phyloP scores from a whole-genome alignment of 2,888 invertebrate genomes.

The Chloroclysta siterata region DNA sequence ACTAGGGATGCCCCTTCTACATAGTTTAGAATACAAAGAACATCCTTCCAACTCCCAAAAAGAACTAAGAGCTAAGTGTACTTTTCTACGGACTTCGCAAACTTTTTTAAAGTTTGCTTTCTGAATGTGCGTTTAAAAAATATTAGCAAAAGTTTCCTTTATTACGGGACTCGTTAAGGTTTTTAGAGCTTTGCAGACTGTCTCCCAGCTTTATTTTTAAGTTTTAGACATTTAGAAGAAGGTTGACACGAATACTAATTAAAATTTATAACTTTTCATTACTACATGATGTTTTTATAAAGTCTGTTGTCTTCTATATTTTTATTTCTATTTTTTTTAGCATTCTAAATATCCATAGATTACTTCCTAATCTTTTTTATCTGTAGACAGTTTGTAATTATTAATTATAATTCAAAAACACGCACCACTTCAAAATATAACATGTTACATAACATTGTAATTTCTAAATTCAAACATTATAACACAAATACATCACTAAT shows the following conservation, averaged over 20 bases:
- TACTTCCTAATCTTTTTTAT: no score
- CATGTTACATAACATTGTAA: neutral
- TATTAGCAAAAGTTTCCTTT: slow-evolving; percentile 40
- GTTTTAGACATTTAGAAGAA: slow-evolving; percentile 13
- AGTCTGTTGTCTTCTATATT: neutral
- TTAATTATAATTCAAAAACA: no score
- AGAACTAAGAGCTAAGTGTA: slow-evolving; percentile 17
- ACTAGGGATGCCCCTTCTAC: slow-evolving; percentile 45
- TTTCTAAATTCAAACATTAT: neutral
- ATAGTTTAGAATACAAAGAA: slow-evolving; percentile 19
- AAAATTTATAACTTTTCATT: neutral
- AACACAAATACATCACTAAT: slow-evolving; percentile 29
- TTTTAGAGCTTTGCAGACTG: slow-evolving; percentile 28
- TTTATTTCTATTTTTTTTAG: no score
- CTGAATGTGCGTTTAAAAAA: slow-evolving; percentile 42
- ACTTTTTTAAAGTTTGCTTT: slow-evolving; percentile 32
- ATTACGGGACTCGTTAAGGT: slow-evolving; percentile 38
- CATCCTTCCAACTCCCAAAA: slow-evolving; percentile 19
- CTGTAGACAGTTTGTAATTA: no score
- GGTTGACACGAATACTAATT: slow-evolving; percentile 13
- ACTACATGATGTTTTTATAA: neutral
- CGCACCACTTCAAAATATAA: no score
- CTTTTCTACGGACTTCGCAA: slow-evolving; percentile 23
- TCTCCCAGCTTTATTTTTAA: slow-evolving; percentile 28
- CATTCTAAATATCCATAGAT: no score